A percentile compares a stretch with the other conserved stretches of the same genome.
These are phyloP conservation scores for Oceanodroma tethys DNA, from an alignment of 2,113 vertebrate genomes.

Conservation along the genomic window DNA sequence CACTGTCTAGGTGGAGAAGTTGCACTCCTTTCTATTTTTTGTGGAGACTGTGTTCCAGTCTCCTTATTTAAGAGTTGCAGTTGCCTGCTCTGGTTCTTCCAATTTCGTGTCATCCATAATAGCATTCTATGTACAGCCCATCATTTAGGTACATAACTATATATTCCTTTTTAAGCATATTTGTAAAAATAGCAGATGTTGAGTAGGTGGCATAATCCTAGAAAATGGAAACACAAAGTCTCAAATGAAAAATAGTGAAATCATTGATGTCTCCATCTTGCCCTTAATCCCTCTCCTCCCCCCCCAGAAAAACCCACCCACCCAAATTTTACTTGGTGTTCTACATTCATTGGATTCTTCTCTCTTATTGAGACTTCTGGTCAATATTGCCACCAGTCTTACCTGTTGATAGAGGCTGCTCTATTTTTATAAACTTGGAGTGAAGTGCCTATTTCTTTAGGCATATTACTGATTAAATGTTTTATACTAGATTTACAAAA, in stretches of 20 bases:
- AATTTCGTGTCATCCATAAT: not conserved
- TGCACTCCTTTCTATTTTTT: not conserved
- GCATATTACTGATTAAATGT: not conserved
- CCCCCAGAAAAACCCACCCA: not conserved
- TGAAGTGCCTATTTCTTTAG: not conserved
- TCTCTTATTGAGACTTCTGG: not conserved
- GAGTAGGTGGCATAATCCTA: not conserved
- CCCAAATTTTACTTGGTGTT: not conserved
- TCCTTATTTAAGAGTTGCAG: not conserved
- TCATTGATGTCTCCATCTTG: not conserved
- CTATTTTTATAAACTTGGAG: not conserved
- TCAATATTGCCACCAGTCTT: rapidly evolving
- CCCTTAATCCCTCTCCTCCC: not conserved
- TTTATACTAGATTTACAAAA: not conserved
- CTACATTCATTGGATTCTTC: not conserved
- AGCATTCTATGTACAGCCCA: not conserved
- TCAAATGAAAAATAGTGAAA: not conserved
- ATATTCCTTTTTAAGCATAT: not conserved
- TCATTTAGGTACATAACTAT: not conserved
- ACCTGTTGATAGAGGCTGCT: not conserved
- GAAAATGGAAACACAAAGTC: not conserved
- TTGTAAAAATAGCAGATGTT: not conserved
- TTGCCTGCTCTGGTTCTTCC: not conserved
- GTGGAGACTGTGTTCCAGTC: not conserved
- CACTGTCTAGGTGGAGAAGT: not conserved